Base-by-base conservation (phyloP, 2,113 vertebrate species). In the Felis catus region DNA sequence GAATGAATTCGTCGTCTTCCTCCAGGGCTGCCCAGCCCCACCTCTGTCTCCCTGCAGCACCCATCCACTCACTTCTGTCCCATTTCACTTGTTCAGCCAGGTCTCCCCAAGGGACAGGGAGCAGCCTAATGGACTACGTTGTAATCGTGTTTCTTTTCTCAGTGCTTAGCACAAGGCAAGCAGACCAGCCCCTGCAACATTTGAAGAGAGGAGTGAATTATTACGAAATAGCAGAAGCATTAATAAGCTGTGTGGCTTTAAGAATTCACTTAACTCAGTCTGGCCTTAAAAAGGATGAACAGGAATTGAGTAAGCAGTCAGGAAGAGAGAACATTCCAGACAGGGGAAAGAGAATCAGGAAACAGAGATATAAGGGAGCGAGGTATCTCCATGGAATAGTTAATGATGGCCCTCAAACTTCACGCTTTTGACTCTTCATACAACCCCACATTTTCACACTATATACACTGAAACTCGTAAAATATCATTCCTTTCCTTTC, bases 11-110 rank as follows among this genome's bases (percentile, higher is more conserved):
- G 8, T 18, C 29, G 45, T 16, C 33, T 45, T 39, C 53, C 15
- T 41, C 6, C 0, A 0, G 7, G 18, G 41, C 1, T 48, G 19
- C 21, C 63, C 29, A 55, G 48, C 1, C 2, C 18, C 19, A 11
- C 12, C 7, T 78, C 9, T 8, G 21, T 45, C 31, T 55, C 36
- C 31, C 13, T 2, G 31, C 2, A 9, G 36, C 45, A 12, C 12
- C n/a, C n/a, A 13, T 4, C 27, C 29, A 1, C 16, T 81, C 29
- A 33, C 14, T n/a, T 23, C 1, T 0, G 11, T 23, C 23, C 6
- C 51, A 33, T 41, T 53, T 53, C 7, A 61, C 39, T 29, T 33
- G 2, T 12, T 81, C 19, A 51, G 23, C 36, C 4, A 86, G 14
- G 51, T 55, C 66, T 92, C 39, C 31, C 13, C 80, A 41, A 31